Base-by-base conservation (phyloP, 2,113 vertebrate species). In the Microcebus lehilahytsara region DNA sequence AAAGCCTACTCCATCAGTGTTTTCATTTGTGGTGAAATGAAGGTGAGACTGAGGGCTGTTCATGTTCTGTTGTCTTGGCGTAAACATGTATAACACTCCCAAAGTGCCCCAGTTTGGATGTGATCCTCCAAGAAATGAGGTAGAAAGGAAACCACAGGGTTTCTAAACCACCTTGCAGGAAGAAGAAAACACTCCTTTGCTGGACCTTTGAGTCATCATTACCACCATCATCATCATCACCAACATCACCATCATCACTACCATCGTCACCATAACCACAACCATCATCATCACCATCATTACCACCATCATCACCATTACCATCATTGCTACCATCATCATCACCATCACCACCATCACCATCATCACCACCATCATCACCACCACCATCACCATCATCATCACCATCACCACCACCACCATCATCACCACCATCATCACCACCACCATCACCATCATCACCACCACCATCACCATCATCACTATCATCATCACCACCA, bases 361-460 rank as follows among this genome's bases (percentile, higher is more conserved):
- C 16, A 62, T 0, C 8, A n/a, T 1, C 46, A 40, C 0, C 22
- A 51, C 0, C 37, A 7, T 0, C 60, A 34, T 1, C 11, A 23
- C 0, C 4, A 40, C 4, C n/a, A 66, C 20, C 20, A 64, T 12
- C 27, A 66, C 1, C 42, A 62, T 0, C 10, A 62, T 0, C 7
- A 2, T 0, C 32, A 60, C 0, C 10, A 60, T 0, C 13, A 19
- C 1, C 46, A 42, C 0, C 23, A 9, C 3, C 20, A 58, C 0
- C 16, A 27, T 1, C 53, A 32, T 1, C 7, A 37, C 0, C 37
- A 7, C 37, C 5, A 51, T 2, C 32, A 46, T 0, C 51, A n/a
- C 1, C 67, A 32, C 0, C n/a, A 19, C 0, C 30, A 30, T 6
- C 13, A 60, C 1, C 23, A 19, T 0, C 20, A 58, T 0, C 17